Percentiles rank a stretch among this genome's conserved stretches.
Conservation (phyloP, 2,888 invertebrate species). For the Gari tellinella region DNA sequence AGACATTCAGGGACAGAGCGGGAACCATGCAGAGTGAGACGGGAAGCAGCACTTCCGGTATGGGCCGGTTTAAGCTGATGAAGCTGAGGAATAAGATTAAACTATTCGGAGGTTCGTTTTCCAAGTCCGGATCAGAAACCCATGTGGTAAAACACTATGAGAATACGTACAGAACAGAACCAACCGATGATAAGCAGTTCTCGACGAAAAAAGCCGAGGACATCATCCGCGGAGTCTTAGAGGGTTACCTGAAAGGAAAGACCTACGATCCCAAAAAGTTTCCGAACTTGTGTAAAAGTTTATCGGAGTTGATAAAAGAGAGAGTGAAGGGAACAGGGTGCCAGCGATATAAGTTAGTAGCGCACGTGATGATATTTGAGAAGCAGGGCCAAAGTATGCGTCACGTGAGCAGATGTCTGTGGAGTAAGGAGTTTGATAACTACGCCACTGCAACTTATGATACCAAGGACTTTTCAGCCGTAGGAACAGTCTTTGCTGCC, state of each 20-base stretch:
- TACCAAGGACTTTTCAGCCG: constrained; percentile 67
- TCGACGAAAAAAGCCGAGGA: constrained; percentile 65
- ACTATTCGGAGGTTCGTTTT: constrained; percentile 60
- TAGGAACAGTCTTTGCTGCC: constrained; percentile 72
- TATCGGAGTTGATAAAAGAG: constrained; percentile 76
- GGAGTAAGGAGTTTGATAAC: constrained; percentile 72
- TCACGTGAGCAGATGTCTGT: constrained; percentile 72
- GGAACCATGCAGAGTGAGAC: constrained; percentile 51
- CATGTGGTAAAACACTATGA: constrained; percentile 60
- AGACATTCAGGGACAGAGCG: constrained; percentile 20
- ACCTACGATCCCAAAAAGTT: constrained; percentile 72
- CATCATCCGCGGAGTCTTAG: constrained; percentile 66
- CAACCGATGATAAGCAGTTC: constrained; percentile 59
- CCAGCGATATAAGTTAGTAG: constrained; percentile 70
- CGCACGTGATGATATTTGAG: constrained; percentile 71
- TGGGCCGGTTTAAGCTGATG: constrained; percentile 50
- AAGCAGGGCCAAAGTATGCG: constrained; percentile 69
- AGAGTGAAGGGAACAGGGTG: constrained; percentile 70
- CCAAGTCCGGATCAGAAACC: constrained; percentile 62
- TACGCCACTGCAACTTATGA: constrained; percentile 71
- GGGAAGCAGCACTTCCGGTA: constrained; percentile 47
- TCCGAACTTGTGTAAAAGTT: constrained; percentile 69
- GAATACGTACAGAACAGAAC: constrained; percentile 71
- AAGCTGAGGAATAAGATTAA: constrained; percentile 64
- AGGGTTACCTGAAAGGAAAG: constrained; percentile 68